Evolutionary conservation across 2,797 vertebrate genomes (phyloP).

Genomic region (Pangasius sanitwongsei): DNA sequence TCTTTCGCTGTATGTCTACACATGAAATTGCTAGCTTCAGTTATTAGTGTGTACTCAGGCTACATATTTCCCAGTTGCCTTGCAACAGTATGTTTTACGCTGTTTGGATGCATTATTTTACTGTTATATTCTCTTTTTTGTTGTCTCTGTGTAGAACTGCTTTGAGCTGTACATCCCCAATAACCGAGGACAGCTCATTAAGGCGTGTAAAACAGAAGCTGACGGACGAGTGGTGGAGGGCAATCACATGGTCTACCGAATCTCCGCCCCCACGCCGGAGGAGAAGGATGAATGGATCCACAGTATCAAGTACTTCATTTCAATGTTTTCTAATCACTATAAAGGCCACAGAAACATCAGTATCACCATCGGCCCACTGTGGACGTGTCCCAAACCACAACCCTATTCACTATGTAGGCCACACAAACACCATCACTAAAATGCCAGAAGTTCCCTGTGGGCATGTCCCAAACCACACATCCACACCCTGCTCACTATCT

Average conservation of each 20-base stretch:
- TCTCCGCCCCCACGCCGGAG: slow-evolving; percentile 89
- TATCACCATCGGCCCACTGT: not conserved
- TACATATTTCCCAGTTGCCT: not conserved
- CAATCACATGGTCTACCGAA: slow-evolving; percentile 90
- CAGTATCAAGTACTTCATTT: slow-evolving; percentile 82
- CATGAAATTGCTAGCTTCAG: not conserved
- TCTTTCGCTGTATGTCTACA: too few species aligned
- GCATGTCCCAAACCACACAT: not conserved
- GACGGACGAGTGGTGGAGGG: slow-evolving; percentile 92
- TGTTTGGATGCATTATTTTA: not conserved
- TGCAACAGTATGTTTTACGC: not conserved
- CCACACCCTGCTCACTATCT: not conserved
- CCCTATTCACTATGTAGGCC: not conserved
- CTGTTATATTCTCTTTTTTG: too few species aligned
- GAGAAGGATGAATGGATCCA: slow-evolving; percentile 97
- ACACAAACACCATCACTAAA: not conserved
- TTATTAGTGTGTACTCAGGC: not conserved
- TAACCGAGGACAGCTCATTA: slow-evolving; percentile 94
- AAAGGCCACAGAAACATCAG: not conserved
- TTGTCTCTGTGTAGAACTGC: slow-evolving; percentile 79
- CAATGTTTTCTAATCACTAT: not conserved
- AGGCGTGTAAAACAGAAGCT: slow-evolving; percentile 87
- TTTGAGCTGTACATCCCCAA: slow-evolving; percentile 95
- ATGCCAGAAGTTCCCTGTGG: not conserved
- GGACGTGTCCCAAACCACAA: not conserved